These are phyloP conservation scores for Hylaeus anthracinus DNA, from an alignment of 1,140 invertebrate genomes.

Conservation along the genomic window DNA sequence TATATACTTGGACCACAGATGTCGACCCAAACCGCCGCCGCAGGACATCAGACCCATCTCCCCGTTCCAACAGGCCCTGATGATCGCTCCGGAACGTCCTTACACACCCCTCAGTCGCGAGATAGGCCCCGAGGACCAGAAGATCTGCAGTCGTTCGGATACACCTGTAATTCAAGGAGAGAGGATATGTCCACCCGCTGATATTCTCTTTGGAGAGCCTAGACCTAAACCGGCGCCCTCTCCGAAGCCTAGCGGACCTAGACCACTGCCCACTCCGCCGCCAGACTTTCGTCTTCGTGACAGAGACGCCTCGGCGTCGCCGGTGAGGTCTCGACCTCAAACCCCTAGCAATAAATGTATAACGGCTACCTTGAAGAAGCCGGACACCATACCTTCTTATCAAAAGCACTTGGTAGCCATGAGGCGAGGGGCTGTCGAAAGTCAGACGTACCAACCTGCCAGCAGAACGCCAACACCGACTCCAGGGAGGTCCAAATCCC, in stretches of 20 bases:
- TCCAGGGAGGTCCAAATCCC: slow-evolving; percentile 67
- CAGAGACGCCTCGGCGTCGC: slow-evolving; percentile 73
- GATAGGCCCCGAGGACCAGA: slow-evolving; percentile 50
- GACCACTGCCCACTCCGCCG: slow-evolving; percentile 76
- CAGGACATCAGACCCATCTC: slow-evolving; percentile 79
- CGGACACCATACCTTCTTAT: slow-evolving; percentile 76
- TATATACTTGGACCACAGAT: slow-evolving; percentile 63
- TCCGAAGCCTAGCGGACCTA: slow-evolving; percentile 65
- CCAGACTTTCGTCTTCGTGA: slow-evolving; percentile 69
- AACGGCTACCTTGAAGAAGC: slow-evolving; percentile 71
- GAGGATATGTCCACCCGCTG: slow-evolving; percentile 71
- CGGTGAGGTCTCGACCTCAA: slow-evolving; percentile 69
- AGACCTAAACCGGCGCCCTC: slow-evolving; percentile 39
- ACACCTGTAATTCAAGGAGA: slow-evolving; percentile 70
- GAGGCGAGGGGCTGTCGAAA: slow-evolving; percentile 69
- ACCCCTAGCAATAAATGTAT: slow-evolving; percentile 68
- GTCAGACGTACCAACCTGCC: slow-evolving; percentile 68
- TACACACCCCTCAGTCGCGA: slow-evolving; percentile 81
- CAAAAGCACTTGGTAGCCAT: slow-evolving; percentile 74
- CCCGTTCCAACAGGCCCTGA: slow-evolving; percentile 86
- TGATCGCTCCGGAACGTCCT: slow-evolving; percentile 85
- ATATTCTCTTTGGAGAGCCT: slow-evolving; percentile 72
- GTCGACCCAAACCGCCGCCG: slow-evolving; percentile 65
- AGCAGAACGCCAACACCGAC: slow-evolving; percentile 76
- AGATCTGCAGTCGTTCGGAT: slow-evolving; percentile 59